phyloP scores from a whole-genome alignment of 2,888 invertebrate genomes.

The Oligia latruncula region DNA sequence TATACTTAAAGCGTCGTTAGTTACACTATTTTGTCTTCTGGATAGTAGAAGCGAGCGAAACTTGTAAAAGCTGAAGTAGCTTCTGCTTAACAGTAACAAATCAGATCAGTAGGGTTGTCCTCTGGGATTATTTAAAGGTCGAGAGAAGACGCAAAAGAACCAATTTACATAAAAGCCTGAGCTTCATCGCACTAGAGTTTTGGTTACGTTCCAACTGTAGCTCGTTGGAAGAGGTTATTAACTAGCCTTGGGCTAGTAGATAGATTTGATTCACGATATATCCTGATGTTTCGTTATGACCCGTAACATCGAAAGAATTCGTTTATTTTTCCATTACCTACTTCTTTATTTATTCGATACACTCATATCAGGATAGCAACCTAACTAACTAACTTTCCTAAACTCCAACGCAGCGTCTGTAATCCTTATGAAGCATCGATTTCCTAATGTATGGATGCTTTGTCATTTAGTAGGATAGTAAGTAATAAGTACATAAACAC shows the following conservation, averaged over 20 bases:
- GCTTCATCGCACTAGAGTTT: background rate
- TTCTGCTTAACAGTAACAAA: background rate
- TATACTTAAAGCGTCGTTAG: too few species aligned
- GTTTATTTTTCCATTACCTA: background rate
- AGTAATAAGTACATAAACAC: background rate
- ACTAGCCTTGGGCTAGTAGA: background rate
- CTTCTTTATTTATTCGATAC: background rate
- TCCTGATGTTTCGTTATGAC: background rate
- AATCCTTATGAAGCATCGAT: background rate
- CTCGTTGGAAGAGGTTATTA: background rate
- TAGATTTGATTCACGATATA: background rate
- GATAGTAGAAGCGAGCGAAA: background rate
- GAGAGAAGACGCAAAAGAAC: background rate
- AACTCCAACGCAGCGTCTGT: background rate
- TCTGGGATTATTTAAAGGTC: background rate
- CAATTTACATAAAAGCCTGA: constrained; percentile 1
- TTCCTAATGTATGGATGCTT: background rate
- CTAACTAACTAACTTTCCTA: too few species aligned
- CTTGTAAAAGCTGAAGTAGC: background rate
- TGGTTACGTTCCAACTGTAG: constrained; percentile 9
- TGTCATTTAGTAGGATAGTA: too few species aligned
- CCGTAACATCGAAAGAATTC: background rate
- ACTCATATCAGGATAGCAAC: too few species aligned
- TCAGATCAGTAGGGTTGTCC: background rate
- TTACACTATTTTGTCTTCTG: background rate